A percentile compares a stretch with the other conserved stretches of the same genome.
Evolutionary conservation across 1,140 invertebrate genomes (phyloP).

Genomic region (Mizuhopecten yessoensis): DNA sequence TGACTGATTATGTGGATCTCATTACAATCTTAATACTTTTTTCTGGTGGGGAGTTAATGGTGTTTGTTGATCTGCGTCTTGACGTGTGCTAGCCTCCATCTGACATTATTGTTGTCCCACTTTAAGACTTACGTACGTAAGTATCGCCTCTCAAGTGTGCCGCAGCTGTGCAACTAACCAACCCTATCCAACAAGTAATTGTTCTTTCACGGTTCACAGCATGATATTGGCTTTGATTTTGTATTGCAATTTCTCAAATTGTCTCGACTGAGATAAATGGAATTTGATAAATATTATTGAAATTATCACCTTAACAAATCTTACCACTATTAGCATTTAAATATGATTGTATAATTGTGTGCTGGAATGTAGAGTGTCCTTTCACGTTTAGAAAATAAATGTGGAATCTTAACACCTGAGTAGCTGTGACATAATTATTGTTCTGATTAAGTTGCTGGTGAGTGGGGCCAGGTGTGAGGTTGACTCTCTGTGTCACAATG

Average conservation of each 20-base stretch:
- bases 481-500: background rate
- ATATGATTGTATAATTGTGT: background rate
- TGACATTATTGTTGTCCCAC: conserved; percentile 12
- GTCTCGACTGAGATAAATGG: background rate
- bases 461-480: background rate
- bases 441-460: too few species aligned
- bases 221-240: background rate
- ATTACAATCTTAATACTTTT: background rate
- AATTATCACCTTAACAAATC: background rate
- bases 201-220: background rate
- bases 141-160: background rate
- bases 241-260: conserved; percentile 3
- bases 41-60: background rate
- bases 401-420: background rate
- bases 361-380: background rate
- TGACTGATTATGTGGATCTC: background rate
- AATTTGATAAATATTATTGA: background rate
- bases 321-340: background rate
- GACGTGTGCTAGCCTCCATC: background rate
- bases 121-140: background rate
- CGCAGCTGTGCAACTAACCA: conserved; percentile 12
- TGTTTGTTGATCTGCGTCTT: background rate
- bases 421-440: background rate
- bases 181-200: conserved; percentile 1
- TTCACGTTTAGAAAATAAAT: background rate